Conservation (phyloP, 2,797 vertebrate genomes). For the Ambastaia sidthimunki region DNA sequence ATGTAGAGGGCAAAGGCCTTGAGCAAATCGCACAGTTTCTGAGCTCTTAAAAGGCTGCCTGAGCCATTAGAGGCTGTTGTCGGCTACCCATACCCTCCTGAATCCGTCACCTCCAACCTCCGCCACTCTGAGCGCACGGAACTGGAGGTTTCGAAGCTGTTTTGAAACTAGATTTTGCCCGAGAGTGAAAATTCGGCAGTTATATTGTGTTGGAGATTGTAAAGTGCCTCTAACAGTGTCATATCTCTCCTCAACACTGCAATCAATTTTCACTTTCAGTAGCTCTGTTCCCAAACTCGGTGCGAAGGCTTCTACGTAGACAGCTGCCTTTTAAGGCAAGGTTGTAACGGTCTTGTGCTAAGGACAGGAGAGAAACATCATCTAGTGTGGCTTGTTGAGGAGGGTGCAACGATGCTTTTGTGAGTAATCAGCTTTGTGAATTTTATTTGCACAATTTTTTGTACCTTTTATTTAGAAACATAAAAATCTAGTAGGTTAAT, state of each 20-base stretch:
- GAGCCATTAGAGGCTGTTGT: slow-evolving; percentile 71
- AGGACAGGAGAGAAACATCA: no score
- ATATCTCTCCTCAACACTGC: not conserved
- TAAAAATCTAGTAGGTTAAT: not conserved
- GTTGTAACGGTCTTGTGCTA: no score
- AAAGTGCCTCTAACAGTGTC: slow-evolving; percentile 20
- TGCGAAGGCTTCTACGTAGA: not conserved
- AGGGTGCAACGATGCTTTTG: not conserved
- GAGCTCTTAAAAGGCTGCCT: slow-evolving; percentile 72
- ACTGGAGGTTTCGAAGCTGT: not conserved
- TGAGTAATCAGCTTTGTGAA: not conserved
- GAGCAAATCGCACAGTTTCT: slow-evolving; percentile 57
- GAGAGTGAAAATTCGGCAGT: not conserved
- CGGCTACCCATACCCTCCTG: slow-evolving; percentile 54
- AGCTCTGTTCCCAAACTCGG: not conserved
- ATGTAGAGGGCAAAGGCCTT: slow-evolving; percentile 69
- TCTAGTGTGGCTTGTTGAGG: not conserved
- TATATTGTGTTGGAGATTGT: not conserved
- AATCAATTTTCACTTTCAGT: slow-evolving; percentile 19
- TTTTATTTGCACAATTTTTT: no score
- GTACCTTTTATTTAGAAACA: not conserved
- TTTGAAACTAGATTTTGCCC: slow-evolving; percentile 28
- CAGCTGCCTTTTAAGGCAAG: not conserved
- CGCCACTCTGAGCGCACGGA: slow-evolving; percentile 13
- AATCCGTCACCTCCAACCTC: slow-evolving; percentile 51